Conservation (phyloP, 2,888 invertebrate species). For the Dermolepida albohirtum region DNA sequence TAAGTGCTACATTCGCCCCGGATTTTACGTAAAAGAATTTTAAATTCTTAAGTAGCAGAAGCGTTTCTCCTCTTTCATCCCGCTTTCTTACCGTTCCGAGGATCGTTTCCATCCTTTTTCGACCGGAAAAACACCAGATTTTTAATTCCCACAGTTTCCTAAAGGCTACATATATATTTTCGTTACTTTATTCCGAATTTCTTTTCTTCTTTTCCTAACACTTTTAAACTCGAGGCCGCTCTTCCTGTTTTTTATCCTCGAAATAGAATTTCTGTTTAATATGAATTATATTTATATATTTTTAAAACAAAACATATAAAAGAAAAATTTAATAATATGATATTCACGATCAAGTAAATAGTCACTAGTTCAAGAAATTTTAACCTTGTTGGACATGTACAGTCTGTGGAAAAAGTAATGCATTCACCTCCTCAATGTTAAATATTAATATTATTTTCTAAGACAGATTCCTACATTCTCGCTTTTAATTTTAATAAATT, state of each 20-base stretch:
- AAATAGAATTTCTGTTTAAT: conserved; percentile 3
- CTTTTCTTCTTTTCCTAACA: conserved; percentile 40
- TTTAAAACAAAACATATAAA: not conserved
- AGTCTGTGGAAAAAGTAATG: no score
- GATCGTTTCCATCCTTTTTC: conserved; percentile 50
- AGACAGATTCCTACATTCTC: no score
- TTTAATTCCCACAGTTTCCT: conserved; percentile 67
- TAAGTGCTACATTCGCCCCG: conserved; percentile 64
- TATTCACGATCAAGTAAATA: no score
- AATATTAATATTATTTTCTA: no score
- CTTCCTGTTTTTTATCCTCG: conserved; percentile 1
- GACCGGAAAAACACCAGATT: conserved; percentile 65
- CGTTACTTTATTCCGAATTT: conserved; percentile 58
- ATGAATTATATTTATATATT: conserved; percentile 10
- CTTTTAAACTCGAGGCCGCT: conserved; percentile 14
- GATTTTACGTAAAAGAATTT: conserved; percentile 67
- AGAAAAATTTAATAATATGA: no score
- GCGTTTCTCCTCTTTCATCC: conserved; percentile 39
- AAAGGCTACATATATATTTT: conserved; percentile 65
- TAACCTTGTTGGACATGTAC: no score
- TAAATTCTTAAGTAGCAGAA: conserved; percentile 64
- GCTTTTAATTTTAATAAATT: no score
- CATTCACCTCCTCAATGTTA: no score
- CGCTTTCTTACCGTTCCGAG: conserved; percentile 47
- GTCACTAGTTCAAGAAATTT: no score